Evolutionary conservation across 2,888 invertebrate genomes (phyloP), one percentile per base, ranked within the genome.

Genomic region (Agonopterix subpropinquella): DNA sequence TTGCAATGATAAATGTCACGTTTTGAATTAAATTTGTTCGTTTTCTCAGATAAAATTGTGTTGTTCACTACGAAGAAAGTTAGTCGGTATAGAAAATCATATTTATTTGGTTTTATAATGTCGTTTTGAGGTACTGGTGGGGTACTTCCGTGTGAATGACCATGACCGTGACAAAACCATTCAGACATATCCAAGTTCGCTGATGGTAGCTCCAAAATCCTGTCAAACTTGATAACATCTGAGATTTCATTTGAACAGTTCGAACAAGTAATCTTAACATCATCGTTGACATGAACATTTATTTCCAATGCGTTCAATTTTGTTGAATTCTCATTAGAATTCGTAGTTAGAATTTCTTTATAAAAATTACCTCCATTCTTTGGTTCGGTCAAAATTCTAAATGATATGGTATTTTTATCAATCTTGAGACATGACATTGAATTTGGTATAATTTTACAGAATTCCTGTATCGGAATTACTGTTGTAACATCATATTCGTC

Each of bases 111-210:
- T 53, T 85, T 83, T 11, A 91, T 61, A 46, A 70, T 54, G 36
- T 70, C 69, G 11, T 55, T 55, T 44, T 55, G 58, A 2, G 42
- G 11, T 8, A 8, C 11, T 8, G n/a, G n/a, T 39, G 10, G 10
- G 11, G n/a, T 42, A 1, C 65, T 47, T 1, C n/a, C 28, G 10
- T 53, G 47, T 2, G 54, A 48, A 43, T 70, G 62, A 0, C 80
- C 76, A 43, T 84, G 83, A 0, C 84, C 84, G 55, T 92, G 92
- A 61, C 93, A 93, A 67, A 92, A 93, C 91, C 92, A 92, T 54
- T 93, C 92, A 0, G 88, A 86, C 66, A 90, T 87, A 61, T 92
- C 91, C 50, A 90, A 75, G 72, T 89, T 89, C 11, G 87, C 83
- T 0, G 91, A 89, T 0, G 92, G 92, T 48, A 93, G 69, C 50